Conservation (phyloP, 2,797 vertebrate genomes). For the Xiphophorus birchmanni region DNA sequence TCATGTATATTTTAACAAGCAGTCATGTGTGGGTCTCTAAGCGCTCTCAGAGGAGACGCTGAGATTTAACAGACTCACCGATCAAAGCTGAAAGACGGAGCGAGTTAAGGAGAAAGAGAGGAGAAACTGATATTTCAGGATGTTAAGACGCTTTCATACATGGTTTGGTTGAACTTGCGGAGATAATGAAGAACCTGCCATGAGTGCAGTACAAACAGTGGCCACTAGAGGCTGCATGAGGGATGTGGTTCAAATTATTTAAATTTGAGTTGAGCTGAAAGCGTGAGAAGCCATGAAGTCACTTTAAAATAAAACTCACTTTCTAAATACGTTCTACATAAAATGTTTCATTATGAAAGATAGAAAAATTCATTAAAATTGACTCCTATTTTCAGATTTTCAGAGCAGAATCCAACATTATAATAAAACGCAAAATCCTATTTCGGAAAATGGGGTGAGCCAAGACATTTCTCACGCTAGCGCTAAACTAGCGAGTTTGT, state of each 20-base stretch:
- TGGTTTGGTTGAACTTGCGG: background rate
- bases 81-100: background rate
- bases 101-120: background rate
- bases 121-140: background rate
- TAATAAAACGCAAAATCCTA: no score
- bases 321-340: no score
- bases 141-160: background rate
- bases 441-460: no score
- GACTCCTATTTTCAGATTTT: no score
- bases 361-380: no score
- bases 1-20: conserved; percentile 64
- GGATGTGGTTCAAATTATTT: background rate
- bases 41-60: conserved; percentile 11
- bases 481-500: no score
- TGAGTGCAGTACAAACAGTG: background rate
- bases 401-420: no score
- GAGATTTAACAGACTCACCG: conserved; percentile 8
- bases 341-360: no score
- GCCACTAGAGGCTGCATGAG: background rate
- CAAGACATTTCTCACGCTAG: no score
- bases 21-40: conserved; percentile 9
- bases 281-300: no score
- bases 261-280: background rate
- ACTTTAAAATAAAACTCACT: no score
- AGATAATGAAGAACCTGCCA: background rate